These are phyloP conservation scores for Zaprionus nigranus DNA, from an alignment of 1,140 invertebrate genomes.

Conservation along the genomic window DNA sequence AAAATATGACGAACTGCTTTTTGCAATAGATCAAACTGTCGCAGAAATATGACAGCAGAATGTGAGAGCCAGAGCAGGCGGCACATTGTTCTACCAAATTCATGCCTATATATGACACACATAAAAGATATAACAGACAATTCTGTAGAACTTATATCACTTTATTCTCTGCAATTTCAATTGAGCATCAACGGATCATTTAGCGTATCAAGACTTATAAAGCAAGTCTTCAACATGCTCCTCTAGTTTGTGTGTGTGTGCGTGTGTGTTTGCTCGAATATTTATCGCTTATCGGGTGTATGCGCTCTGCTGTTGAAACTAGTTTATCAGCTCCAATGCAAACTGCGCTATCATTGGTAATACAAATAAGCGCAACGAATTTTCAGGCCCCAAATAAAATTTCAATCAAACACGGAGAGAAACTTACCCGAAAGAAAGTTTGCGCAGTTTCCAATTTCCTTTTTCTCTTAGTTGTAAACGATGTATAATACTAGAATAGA, in stretches of 20 bases:
- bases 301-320: constrained; percentile 11
- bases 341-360: constrained; percentile 26
- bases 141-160: background rate
- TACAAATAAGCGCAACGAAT: constrained; percentile 17
- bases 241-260: background rate
- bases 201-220: background rate
- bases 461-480: background rate
- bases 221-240: background rate
- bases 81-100: background rate
- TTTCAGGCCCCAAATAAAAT: constrained; percentile 12
- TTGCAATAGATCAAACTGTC: constrained; percentile 8
- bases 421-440: constrained; percentile 11
- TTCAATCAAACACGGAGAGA: constrained; percentile 17
- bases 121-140: background rate
- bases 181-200: background rate
- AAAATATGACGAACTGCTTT: background rate
- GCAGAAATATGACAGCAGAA: constrained; percentile 1
- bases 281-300: constrained; percentile 10
- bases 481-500: background rate
- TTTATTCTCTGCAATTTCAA: background rate
- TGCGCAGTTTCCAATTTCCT: background rate
- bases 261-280: background rate
- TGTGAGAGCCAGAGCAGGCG: background rate
- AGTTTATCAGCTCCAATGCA: constrained; percentile 26
- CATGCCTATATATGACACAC: background rate